Percentiles rank a stretch among this genome's conserved stretches.
Conservation (phyloP, 2,888 invertebrate genomes). For the Loripinus fragilis region DNA sequence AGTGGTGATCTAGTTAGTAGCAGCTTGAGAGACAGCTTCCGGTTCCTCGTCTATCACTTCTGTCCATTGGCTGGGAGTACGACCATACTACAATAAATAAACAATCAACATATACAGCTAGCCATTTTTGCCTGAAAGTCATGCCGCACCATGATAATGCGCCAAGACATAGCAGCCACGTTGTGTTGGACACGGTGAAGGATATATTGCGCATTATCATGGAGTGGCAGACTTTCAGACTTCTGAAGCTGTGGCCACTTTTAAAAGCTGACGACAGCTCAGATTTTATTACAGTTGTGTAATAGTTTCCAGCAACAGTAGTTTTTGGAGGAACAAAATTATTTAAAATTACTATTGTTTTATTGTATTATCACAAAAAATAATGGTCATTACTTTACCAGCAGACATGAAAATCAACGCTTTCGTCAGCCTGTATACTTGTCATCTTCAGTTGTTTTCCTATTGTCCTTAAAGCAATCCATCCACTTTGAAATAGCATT, state of each 20-base stretch:
- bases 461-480: constrained; percentile 14
- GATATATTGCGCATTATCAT: no score
- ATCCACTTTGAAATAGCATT: constrained; percentile 17
- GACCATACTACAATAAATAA: constrained; percentile 3
- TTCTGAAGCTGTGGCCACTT: no score
- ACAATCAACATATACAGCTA: no score
- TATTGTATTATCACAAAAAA: constrained; percentile 3
- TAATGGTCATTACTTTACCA: constrained; percentile 12
- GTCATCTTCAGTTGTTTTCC: constrained; percentile 16
- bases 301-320: background rate
- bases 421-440: background rate
- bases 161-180: no score
- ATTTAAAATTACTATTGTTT: constrained; percentile 1
- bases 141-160: no score
- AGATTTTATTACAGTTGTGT: no score
- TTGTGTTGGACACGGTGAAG: no score
- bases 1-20: background rate
- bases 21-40: background rate
- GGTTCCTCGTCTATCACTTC: background rate
- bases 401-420: constrained; percentile 1
- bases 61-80: constrained; percentile 2
- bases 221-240: no score
- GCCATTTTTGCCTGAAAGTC: no score
- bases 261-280: no score
- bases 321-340: constrained; percentile 23